Evolutionary conservation across 2,797 vertebrate species (phyloP).

Genomic region (Platalea minor): DNA sequence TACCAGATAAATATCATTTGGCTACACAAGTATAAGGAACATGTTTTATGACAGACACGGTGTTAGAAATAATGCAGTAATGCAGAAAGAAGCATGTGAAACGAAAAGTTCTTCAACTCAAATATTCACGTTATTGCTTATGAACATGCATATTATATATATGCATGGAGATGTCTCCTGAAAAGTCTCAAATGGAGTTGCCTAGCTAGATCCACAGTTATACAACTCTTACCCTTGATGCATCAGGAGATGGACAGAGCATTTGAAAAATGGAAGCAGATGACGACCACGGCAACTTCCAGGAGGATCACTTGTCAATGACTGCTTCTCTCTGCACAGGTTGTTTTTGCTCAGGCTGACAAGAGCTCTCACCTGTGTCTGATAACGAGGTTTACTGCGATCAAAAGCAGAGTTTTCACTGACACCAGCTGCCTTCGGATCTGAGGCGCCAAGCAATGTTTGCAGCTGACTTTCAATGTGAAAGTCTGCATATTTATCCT

Average conservation of each 20-base stretch:
- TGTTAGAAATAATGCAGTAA: neutral
- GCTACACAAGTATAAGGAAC: neutral
- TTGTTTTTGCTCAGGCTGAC: neutral
- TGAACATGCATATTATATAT: neutral
- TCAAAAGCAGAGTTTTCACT: neutral
- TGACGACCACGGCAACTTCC: neutral
- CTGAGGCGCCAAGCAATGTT: neutral
- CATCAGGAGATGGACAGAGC: neutral
- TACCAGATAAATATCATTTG: neutral
- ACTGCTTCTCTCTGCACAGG: neutral
- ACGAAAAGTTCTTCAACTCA: neutral
- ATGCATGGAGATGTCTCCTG: neutral
- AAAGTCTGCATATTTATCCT: neutral
- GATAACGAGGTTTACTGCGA: fast-evolving
- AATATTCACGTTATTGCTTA: neutral
- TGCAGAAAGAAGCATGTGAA: neutral
- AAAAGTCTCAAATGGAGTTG: neutral
- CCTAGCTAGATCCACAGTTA: neutral
- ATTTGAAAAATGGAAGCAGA: neutral
- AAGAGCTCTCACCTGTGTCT: neutral
- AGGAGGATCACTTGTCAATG: neutral
- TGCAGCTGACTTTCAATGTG: neutral
- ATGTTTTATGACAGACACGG: neutral
- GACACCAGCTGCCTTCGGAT: neutral
- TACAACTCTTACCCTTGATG: neutral